Evolutionary conservation across 2,888 invertebrate species (phyloP).

Genomic region (Agrochola circellaris): DNA sequence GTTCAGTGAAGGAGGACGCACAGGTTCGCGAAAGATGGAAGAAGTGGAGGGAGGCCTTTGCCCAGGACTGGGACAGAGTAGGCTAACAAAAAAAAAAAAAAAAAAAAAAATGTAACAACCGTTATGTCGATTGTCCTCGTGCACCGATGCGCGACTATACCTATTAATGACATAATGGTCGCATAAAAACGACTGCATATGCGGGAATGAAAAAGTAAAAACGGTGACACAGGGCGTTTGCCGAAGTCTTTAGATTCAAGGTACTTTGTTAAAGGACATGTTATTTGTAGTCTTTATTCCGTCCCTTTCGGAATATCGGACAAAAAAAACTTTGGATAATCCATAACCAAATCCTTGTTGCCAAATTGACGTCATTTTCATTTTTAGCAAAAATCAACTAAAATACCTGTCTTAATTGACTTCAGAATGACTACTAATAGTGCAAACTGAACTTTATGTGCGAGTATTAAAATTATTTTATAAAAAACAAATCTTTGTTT

Average conservation of each 20-base stretch:
- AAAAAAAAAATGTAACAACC: no score
- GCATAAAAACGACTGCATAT: constrained; percentile 2
- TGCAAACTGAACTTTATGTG: neutral
- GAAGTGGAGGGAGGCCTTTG: no score
- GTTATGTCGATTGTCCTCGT: constrained; percentile 23
- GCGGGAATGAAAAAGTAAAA: neutral
- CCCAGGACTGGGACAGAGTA: no score
- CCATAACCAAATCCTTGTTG: neutral
- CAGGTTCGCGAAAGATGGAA: no score
- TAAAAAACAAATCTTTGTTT: neutral
- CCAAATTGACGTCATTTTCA: neutral
- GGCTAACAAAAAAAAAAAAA: no score
- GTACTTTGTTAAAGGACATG: neutral
- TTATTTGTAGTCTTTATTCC: neutral
- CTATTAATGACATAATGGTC: constrained; percentile 28
- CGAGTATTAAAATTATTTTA: neutral
- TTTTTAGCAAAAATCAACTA: neutral
- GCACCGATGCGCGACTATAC: constrained; percentile 28
- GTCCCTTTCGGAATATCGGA: neutral
- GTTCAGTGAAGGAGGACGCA: no score
- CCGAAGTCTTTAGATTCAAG: neutral
- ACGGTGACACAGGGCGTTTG: constrained; percentile 7
- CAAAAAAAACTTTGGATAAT: neutral
- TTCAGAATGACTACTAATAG: neutral
- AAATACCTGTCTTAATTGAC: neutral